A percentile compares a stretch with the other conserved stretches of the same genome.
Evolutionary conservation across 2,888 invertebrate genomes (phyloP).

Genomic region (Coremacera marginata): DNA sequence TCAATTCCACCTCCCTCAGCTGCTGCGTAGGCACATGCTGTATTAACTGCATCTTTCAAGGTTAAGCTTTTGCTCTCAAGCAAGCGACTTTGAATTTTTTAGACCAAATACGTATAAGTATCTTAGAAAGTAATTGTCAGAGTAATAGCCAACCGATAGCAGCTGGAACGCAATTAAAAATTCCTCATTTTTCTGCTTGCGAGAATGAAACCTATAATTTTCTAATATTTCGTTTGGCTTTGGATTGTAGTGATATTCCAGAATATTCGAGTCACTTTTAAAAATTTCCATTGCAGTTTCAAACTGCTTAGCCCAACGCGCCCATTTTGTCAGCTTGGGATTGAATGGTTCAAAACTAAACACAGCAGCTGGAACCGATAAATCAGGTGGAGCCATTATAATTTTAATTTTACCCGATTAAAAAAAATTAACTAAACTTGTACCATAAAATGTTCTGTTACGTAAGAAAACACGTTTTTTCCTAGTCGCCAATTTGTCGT

Average conservation of each 20-base stretch:
- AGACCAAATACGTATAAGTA: constrained; percentile 38
- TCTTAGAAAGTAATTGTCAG: constrained; percentile 23
- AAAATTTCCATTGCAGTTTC: background rate
- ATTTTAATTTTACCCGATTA: no score
- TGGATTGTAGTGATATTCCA: background rate
- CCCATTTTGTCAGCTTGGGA: no score
- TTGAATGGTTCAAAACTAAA: no score
- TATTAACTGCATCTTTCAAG: constrained; percentile 20
- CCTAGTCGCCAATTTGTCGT: no score
- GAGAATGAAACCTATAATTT: constrained; percentile 28
- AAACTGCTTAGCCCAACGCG: background rate
- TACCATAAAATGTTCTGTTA: no score
- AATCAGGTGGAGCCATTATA: no score
- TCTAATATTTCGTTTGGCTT: constrained; percentile 19
- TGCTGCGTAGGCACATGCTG: constrained; percentile 1
- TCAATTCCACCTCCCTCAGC: constrained; percentile 15
- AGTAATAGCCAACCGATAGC: constrained; percentile 18
- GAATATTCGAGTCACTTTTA: background rate
- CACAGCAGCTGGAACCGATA: no score
- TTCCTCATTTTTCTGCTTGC: constrained; percentile 17
- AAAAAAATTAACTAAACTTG: no score
- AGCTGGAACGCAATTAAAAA: constrained; percentile 5
- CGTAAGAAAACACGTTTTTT: no score
- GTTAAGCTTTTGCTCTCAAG: constrained; percentile 5
- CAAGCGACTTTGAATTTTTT: constrained; percentile 7